Evolutionary conservation across 2,888 invertebrate genomes (phyloP), one percentile per base, ranked within the genome.

Genomic region (Noctua fimbriata): DNA sequence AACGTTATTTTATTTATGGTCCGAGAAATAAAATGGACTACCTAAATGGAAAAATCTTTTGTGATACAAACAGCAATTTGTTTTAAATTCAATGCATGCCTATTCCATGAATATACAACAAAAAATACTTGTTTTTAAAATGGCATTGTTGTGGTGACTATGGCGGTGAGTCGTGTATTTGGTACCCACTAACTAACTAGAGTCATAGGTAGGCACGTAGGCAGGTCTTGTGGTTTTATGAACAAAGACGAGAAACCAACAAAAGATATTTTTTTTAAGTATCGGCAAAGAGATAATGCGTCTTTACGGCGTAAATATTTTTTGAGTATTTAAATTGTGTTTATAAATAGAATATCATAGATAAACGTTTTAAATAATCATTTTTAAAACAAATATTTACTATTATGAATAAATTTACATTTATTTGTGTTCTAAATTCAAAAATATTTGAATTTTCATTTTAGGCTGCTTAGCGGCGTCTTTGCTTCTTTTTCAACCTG

Each of bases 11-110:
- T 69, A 44, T 44, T 52, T 63, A 44, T 44, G 12, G 16, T 14
- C 60, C 63, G 60, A 65, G 14, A 55, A 65, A 55, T 65, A 71
- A 52, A 71, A 69, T 32, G 44, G 44, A 47, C 44, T 77, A 41
- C 41, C 21, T 44, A 36, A 9, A 44, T 24, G 18, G 63, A n/a
- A 72, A 72, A 81, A 55, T 55, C 63, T 6, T 47, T 55, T 65
- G 55, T 55, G 36, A 71, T 55, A 36, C 10, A 76, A 36, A 76
- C 21, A 76, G 21, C 36, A 47, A 58, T 76, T 36, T n/a, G 14
- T 32, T 73, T 73, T 4, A 47, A 49, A 76, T 74, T 47, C 75
- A 71, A 41, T 71, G 16, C 72, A 28, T 41, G 24, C 36, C 0
- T 28, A 52, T 52, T 36, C 52, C n/a, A 36, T 32, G 14, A 16